These are phyloP conservation scores for Dryobota labecula DNA, from an alignment of 2,888 invertebrate genomes.

Conservation along the genomic window DNA sequence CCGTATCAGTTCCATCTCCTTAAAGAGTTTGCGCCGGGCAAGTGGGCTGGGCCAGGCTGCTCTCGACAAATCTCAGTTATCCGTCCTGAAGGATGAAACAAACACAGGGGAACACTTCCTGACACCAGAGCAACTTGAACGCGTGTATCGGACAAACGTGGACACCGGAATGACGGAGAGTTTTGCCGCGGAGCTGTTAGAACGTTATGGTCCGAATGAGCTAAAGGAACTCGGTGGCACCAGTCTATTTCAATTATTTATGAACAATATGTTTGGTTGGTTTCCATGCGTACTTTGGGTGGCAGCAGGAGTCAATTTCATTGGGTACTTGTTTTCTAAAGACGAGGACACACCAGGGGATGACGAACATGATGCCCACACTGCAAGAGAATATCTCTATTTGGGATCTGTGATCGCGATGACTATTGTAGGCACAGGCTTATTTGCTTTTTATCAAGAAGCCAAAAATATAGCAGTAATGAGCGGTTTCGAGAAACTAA, in stretches of 20 bases:
- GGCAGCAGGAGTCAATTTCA: constrained; percentile 91
- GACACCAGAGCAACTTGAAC: constrained; percentile 82
- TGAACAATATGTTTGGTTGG: constrained; percentile 93
- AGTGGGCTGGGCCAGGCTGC: background rate
- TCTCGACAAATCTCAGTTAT: constrained; percentile 69
- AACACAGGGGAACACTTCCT: constrained; percentile 86
- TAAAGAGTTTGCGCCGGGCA: background rate
- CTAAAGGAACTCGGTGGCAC: constrained; percentile 91
- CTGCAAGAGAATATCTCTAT: constrained; percentile 83
- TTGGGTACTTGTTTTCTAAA: constrained; percentile 85
- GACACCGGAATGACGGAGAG: constrained; percentile 88
- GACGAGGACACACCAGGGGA: constrained; percentile 50
- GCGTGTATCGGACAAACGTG: constrained; percentile 85
- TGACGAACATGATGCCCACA: constrained; percentile 68
- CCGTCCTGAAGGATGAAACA: constrained; percentile 81
- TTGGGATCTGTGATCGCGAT: constrained; percentile 81
- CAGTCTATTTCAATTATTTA: constrained; percentile 92
- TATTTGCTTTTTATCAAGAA: constrained; percentile 91
- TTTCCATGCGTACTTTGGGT: constrained; percentile 93
- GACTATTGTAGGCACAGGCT: constrained; percentile 87
- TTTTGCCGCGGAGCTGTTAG: constrained; percentile 88
- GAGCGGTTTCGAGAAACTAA: constrained; percentile 96
- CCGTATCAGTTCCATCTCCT: background rate
- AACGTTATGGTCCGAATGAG: constrained; percentile 91
- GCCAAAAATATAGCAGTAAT: constrained; percentile 94